These are phyloP conservation scores for Naja naja DNA, from an alignment of 2,113 vertebrate species.

Conservation along the genomic window DNA sequence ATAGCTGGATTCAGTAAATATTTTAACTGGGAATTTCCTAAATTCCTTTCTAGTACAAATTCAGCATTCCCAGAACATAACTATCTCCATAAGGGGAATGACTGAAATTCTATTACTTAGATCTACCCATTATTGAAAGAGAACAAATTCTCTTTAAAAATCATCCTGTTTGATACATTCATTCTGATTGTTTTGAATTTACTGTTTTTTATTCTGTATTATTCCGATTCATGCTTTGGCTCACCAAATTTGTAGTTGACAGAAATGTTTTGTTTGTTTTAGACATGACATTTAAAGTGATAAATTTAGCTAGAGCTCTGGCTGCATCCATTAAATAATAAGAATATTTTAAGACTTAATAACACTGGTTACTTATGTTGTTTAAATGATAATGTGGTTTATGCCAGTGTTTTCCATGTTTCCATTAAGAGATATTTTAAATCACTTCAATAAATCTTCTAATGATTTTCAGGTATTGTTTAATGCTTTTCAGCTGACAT, in stretches of 20 bases:
- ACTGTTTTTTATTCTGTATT: conserved; percentile 19
- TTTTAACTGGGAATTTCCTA: background rate
- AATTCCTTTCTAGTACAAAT: background rate
- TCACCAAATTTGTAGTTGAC: conserved; percentile 28
- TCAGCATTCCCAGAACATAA: background rate
- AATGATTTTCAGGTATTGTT: conserved; percentile 70
- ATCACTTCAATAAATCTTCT: conserved; percentile 69
- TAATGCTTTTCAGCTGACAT: conserved; percentile 69
- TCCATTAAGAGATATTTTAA: conserved; percentile 67
- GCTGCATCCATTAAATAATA: conserved; percentile 37
- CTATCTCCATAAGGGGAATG: background rate
- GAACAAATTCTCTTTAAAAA: background rate
- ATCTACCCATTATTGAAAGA: background rate
- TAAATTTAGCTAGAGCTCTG: conserved; percentile 34
- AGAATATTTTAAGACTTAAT: conserved; percentile 59
- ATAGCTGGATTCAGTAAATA: background rate
- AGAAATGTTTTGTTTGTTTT: conserved; percentile 28
- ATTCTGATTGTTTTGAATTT: background rate
- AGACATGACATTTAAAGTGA: conserved; percentile 42
- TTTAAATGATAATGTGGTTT: conserved; percentile 60
- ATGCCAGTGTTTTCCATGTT: conserved; percentile 54
- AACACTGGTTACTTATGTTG: conserved; percentile 58
- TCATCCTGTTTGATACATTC: background rate
- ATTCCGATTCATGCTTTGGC: conserved; percentile 5
- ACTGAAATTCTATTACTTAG: background rate